Evolutionary conservation across 2,797 vertebrate species (phyloP).

Genomic region (Chelmon rostratus): DNA sequence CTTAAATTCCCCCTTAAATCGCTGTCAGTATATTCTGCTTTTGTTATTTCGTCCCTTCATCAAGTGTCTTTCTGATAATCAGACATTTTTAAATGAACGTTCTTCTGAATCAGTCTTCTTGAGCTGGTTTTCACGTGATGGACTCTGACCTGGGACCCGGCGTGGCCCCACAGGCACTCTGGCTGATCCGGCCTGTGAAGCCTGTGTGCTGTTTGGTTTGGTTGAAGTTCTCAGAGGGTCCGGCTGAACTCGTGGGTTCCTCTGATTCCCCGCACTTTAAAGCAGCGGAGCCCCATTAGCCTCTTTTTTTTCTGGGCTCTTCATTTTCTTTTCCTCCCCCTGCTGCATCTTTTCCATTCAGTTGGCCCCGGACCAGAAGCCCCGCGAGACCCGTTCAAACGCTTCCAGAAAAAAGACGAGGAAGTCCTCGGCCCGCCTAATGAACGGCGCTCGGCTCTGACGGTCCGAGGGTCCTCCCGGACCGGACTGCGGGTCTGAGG

Average conservation of each 20-base stretch:
- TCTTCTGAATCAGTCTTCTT: too few species aligned
- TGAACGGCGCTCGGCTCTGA: constrained; percentile 77
- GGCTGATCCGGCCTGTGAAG: too few species aligned
- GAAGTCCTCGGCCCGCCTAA: constrained; percentile 77
- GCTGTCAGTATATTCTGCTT: too few species aligned
- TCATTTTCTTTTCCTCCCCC: not conserved
- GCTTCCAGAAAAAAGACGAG: constrained; percentile 75
- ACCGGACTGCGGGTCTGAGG: not conserved
- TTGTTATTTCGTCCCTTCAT: too few species aligned
- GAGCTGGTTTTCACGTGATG: too few species aligned
- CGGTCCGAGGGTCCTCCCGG: constrained; percentile 18
- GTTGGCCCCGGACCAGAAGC: constrained; percentile 79
- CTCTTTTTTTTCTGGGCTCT: constrained; percentile 14
- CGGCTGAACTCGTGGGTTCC: constrained; percentile 69
- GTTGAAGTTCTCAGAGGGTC: too few species aligned
- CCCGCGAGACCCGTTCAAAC: constrained; percentile 69
- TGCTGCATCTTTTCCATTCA: constrained; percentile 57
- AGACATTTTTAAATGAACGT: too few species aligned
- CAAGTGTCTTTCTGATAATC: too few species aligned
- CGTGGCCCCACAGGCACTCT: too few species aligned
- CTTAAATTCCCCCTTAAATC: too few species aligned
- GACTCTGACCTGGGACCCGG: too few species aligned
- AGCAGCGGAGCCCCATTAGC: constrained; percentile 75
- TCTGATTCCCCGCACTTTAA: constrained; percentile 79
- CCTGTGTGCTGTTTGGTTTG: too few species aligned